Conservation (phyloP, 2,797 vertebrate species). For the Acomys russatus region DNA sequence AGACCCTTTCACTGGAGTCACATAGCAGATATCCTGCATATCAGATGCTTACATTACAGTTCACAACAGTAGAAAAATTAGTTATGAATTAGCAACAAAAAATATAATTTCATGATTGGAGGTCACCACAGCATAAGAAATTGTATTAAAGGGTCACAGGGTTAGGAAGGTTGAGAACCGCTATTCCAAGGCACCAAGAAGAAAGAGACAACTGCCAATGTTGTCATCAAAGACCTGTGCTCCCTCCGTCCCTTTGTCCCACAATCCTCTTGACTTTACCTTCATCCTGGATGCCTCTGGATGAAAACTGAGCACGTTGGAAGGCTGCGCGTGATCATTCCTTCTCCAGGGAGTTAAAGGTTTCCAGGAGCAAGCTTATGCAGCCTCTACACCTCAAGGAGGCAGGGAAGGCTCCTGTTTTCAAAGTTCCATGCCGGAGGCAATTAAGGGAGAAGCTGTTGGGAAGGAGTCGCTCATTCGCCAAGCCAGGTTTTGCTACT, state of each 20-base stretch:
- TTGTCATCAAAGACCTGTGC: background rate
- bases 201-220: fast-evolving
- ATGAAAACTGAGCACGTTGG: background rate
- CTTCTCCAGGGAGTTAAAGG: fast-evolving
- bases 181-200: background rate
- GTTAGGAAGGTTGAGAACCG: background rate
- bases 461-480: fast-evolving
- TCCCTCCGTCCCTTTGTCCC: background rate
- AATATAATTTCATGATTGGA: background rate
- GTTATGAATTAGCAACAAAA: background rate
- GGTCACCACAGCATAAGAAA: background rate
- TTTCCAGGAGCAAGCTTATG: background rate
- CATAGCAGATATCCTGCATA: background rate
- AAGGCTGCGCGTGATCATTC: fast-evolving
- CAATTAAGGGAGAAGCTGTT: fast-evolving
- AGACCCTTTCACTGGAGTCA: background rate
- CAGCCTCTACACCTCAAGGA: background rate
- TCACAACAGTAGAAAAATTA: background rate
- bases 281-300: fast-evolving
- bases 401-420: background rate
- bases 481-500: background rate
- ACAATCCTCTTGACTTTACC: fast-evolving
- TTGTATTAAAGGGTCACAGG: background rate
- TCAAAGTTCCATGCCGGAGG: no score
- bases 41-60: background rate